Evolutionary conservation across 2,888 invertebrate species (phyloP).

Genomic region (Erpobdella octoculata): DNA sequence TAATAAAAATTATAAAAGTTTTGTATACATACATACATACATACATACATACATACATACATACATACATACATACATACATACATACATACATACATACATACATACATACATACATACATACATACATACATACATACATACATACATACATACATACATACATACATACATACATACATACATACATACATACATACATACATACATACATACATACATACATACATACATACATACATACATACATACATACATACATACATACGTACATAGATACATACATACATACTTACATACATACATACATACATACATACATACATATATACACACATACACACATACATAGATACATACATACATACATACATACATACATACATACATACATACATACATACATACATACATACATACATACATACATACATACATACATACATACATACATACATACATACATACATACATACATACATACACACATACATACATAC

Average conservation of each 20-base stretch:
- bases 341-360: not conserved
- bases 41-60: not conserved
- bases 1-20: not conserved
- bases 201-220: constrained; percentile 8
- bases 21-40: not conserved
- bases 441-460: constrained; percentile 1
- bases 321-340: not conserved
- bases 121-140: not conserved
- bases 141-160: not conserved
- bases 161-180: not conserved
- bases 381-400: not conserved
- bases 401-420: not conserved
- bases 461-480: not conserved
- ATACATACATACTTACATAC: not conserved
- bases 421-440: not conserved
- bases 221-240: not conserved
- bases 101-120: not conserved
- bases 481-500: not conserved
- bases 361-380: not conserved
- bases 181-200: not conserved
- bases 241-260: constrained; percentile 22
- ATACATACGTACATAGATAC: not conserved
- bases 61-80: not conserved
- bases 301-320: not conserved
- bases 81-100: not conserved